Conservation (phyloP, 2,888 invertebrate genomes). For the Sepiola atlantica region DNA sequence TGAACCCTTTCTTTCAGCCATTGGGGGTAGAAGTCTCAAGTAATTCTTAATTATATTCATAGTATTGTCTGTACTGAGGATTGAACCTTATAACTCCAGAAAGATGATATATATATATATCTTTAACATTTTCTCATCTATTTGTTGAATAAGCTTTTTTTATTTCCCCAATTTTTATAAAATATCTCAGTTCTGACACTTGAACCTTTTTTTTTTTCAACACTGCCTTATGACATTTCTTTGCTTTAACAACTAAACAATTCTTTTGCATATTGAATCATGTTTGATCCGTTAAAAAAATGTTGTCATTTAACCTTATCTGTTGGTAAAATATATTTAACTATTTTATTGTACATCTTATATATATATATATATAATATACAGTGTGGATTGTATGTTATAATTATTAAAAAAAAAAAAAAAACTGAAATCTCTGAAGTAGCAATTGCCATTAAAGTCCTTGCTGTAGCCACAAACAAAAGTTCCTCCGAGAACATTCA, state of each 20-base stretch:
- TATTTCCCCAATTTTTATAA: not conserved
- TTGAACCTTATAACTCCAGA: too few species aligned
- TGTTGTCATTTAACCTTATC: not conserved
- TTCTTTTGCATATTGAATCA: not conserved
- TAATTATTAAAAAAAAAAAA: not conserved
- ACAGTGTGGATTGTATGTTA: not conserved
- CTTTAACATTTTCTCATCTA: not conserved
- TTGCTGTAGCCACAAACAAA: not conserved
- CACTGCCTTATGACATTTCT: not conserved
- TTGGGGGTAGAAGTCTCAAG: too few species aligned
- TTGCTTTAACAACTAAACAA: not conserved
- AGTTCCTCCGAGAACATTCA: not conserved
- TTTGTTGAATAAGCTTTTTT: not conserved
- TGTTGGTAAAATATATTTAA: not conserved
- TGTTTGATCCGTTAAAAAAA: not conserved
- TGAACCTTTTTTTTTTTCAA: not conserved
- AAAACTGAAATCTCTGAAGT: not conserved
- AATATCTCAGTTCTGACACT: not conserved
- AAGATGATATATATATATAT: not conserved
- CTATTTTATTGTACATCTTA: not conserved
- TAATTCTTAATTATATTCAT: too few species aligned
- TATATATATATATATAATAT: not conserved
- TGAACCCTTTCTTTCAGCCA: too few species aligned
- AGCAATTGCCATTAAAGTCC: not conserved
- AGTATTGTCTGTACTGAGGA: too few species aligned